Evolutionary conservation across 2,113 vertebrate species (phyloP).

Genomic region (Salvelinus fontinalis): DNA sequence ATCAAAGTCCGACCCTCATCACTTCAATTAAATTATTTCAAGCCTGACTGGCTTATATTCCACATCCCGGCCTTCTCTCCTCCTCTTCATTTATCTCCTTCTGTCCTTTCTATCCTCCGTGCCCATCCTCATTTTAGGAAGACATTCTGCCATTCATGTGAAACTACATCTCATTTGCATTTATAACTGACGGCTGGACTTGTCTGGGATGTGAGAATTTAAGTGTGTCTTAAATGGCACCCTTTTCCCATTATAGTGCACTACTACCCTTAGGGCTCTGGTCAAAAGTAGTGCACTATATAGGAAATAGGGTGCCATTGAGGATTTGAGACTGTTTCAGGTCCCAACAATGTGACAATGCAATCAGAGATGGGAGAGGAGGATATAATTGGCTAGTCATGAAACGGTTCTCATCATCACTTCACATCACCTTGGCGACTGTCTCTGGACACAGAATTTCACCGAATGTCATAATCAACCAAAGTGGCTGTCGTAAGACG

Average conservation of each 20-base stretch:
- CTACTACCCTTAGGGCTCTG: too few species aligned
- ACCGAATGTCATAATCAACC: background rate
- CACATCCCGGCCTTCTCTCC: slow-evolving; percentile 37
- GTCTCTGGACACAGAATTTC: background rate
- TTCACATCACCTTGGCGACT: slow-evolving; percentile 35
- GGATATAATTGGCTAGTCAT: slow-evolving; percentile 51
- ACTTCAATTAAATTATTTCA: slow-evolving; percentile 80
- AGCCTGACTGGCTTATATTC: slow-evolving; percentile 63
- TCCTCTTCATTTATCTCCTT: too few species aligned
- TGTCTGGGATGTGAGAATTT: too few species aligned
- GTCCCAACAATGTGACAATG: slow-evolving; percentile 4
- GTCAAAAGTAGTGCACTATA: too few species aligned
- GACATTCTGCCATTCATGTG: slow-evolving; percentile 54
- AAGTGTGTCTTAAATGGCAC: too few species aligned
- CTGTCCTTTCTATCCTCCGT: slow-evolving; percentile 22
- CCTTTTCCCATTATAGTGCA: too few species aligned
- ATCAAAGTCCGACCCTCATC: slow-evolving; percentile 75
- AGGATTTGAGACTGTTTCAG: too few species aligned
- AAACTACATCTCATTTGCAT: slow-evolving; percentile 70
- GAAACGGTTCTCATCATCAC: slow-evolving; percentile 25
- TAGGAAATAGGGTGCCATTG: slow-evolving; percentile 8
- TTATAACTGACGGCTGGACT: slow-evolving; percentile 44
- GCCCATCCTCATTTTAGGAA: slow-evolving; percentile 60
- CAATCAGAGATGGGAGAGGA: slow-evolving; percentile 28
- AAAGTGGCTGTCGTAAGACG: background rate